Base-by-base conservation (phyloP, 2,888 invertebrate species). In the Rhogogaster chlorosoma region DNA sequence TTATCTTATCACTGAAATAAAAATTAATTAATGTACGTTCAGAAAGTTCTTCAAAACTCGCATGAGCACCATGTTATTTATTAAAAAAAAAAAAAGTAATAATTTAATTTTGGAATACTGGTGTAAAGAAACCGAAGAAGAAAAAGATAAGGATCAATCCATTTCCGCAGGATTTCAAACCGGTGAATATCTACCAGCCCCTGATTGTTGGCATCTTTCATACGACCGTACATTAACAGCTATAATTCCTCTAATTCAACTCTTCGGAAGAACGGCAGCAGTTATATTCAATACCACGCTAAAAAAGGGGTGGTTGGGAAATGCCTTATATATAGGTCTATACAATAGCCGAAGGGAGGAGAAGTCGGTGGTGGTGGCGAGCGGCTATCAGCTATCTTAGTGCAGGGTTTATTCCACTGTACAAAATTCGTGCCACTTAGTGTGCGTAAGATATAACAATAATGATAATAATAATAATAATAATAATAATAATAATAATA, bases 271-370 rank as follows among this genome's bases (percentile, higher is more conserved):
- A 73, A 73, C 22, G 22, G 71, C 26, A 73, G 42, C 71, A 73
- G 71, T 73, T 73, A 71, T n/a, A 42, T 42, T 71, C 71, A 71
- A 71, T 42, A 71, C 71, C 10, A 71, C 22, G 42, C 71, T n/a
- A 73, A 73, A 22, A 38, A 73, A 73, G 42, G 42, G 71, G 38
- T 73, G n/a, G 38, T 22, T 12, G 71, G 71, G 38, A 73, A 42
- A 73, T 42, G 22, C 71, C 42, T 42, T 38, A 42, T 38, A 22
- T 42, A n/a, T 71, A 71, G 18, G 22, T 22, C 10, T 73, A 42
- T 73, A 42, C 18, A 18, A 67, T 67, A 67, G 67, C 67, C 15
- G 67, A 32, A 67, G 26, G 1, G 32, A 32, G 67, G 5, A 32
- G 5, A 67, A 3, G 57, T 2, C 26, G 57, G 22, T 57, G 67